Conservation (phyloP, 1,140 invertebrate genomes). For the Diorhabda elongata region DNA sequence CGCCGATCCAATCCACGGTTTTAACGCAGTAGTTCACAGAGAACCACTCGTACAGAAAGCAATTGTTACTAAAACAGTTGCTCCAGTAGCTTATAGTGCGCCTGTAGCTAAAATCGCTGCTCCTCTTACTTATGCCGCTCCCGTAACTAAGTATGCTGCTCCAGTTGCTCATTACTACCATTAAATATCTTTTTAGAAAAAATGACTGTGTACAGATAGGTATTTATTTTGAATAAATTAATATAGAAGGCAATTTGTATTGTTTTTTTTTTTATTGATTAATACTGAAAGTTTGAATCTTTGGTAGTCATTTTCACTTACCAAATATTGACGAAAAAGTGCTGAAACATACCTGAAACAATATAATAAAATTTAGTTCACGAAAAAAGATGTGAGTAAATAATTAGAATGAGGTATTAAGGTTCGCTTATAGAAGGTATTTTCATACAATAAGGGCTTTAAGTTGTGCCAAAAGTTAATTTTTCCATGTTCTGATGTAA, state of each 20-base stretch:
- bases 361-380: no score
- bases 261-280: background rate
- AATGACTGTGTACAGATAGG: conserved; percentile 13
- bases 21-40: conserved; percentile 49
- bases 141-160: conserved; percentile 7
- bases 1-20: conserved; percentile 54
- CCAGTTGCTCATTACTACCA: conserved; percentile 14
- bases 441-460: no score
- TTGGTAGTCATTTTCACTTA: no score
- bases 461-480: no score
- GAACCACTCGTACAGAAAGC: conserved; percentile 35
- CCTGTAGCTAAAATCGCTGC: conserved; percentile 15
- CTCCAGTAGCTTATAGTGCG: conserved; percentile 6
- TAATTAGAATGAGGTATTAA: no score
- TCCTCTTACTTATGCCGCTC: conserved; percentile 19
- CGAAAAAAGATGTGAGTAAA: no score
- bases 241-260: background rate
- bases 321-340: no score
- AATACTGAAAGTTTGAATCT: no score
- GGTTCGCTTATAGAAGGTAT: no score
- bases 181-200: background rate
- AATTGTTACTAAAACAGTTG: conserved; percentile 29
- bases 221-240: conserved; percentile 7
- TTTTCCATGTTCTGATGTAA: no score
- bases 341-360: no score